A percentile compares a stretch with the other conserved stretches of the same genome.
Conservation (phyloP, 2,113 vertebrate species). For the Pachyramphus minor region DNA sequence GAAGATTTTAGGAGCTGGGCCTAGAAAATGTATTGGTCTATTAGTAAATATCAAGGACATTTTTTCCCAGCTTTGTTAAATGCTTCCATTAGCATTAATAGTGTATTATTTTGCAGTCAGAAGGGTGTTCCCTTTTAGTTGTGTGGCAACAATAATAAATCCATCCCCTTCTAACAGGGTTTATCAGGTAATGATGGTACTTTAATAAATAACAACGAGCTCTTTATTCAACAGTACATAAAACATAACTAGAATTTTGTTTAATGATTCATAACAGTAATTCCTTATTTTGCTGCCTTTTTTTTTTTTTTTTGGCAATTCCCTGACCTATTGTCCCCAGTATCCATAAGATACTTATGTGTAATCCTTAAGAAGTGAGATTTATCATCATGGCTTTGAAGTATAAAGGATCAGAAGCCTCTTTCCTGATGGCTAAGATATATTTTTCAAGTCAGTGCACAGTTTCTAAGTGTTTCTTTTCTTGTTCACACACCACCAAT, state of each 20-base stretch:
- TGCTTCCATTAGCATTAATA: constrained; percentile 5
- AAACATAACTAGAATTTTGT: constrained; percentile 72
- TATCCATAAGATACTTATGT: not conserved
- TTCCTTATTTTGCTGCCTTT: not conserved
- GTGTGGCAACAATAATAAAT: constrained; percentile 61
- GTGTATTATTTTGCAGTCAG: constrained; percentile 35
- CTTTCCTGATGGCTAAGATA: not conserved
- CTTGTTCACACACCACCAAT: not conserved
- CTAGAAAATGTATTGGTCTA: not conserved
- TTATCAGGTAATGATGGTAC: constrained; percentile 38
- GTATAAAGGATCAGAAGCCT: not conserved
- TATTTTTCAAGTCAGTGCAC: not conserved
- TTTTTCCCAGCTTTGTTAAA: constrained; percentile 26
- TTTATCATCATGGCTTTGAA: constrained; percentile 31
- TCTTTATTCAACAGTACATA: constrained; percentile 68
- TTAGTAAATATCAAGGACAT: constrained; percentile 49
- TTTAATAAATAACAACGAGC: constrained; percentile 59
- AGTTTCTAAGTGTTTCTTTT: not conserved
- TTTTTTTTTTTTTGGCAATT: not conserved
- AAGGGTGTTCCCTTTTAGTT: constrained; percentile 38
- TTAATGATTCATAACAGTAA: constrained; percentile 62
- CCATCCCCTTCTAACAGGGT: constrained; percentile 17
- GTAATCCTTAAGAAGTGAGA: constrained; percentile 27
- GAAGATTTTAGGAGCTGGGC: not conserved
- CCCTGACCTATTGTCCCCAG: not conserved